Conservation (phyloP, 2,888 invertebrate genomes). For the Stomorhina lunata region DNA sequence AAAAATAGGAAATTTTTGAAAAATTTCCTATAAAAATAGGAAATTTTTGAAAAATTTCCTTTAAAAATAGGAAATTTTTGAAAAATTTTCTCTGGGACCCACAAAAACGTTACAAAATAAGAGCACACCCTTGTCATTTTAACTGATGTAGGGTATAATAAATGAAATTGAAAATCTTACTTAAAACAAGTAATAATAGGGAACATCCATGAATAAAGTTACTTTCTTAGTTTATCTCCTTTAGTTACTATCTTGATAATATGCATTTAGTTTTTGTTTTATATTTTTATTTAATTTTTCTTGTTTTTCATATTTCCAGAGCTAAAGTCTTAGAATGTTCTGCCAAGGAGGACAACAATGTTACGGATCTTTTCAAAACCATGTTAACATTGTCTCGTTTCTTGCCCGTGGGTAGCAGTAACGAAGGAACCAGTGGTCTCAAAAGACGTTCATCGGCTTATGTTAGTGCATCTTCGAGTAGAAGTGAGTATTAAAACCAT, state of each 20-base stretch:
- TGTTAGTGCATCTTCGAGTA: conserved; percentile 82
- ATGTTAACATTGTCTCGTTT: conserved; percentile 89
- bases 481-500: conserved; percentile 79
- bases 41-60: no score
- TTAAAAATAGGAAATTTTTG: no score
- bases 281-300: not conserved
- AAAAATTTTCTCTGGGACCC: no score
- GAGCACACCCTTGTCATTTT: no score
- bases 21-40: no score
- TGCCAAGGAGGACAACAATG: conserved; percentile 88
- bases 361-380: conserved; percentile 89
- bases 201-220: not conserved
- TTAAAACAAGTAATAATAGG: no score
- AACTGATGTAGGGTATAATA: no score
- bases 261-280: not conserved
- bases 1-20: no score
- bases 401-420: conserved; percentile 82
- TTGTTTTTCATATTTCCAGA: conserved; percentile 79
- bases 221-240: not conserved
- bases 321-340: conserved; percentile 89
- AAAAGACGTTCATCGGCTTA: conserved; percentile 89
- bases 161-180: no score
- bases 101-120: no score
- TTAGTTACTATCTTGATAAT: not conserved
- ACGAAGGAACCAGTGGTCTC: conserved; percentile 82